Evolutionary conservation across 2,113 vertebrate species (phyloP).

Genomic region (Burhinus bistriatus): DNA sequence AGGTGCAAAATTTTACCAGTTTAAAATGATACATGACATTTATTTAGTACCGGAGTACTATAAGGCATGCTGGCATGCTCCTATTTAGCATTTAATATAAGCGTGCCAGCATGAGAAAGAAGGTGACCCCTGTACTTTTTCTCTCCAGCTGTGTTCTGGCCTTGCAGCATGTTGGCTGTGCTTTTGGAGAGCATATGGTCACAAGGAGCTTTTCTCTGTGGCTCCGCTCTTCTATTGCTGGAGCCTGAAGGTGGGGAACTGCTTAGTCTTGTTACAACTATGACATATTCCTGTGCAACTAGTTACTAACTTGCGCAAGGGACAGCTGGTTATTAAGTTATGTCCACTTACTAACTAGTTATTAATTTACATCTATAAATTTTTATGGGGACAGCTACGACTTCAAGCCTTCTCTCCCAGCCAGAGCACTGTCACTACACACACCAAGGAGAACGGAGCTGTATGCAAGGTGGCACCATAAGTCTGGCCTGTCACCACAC

Average conservation of each 20-base stretch:
- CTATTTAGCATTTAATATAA: background rate
- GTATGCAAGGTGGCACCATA: no score
- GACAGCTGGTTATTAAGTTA: background rate
- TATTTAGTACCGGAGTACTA: background rate
- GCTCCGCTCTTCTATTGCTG: background rate
- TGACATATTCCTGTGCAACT: background rate
- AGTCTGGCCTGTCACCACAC: background rate
- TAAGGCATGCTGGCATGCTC: background rate
- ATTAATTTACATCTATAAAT: background rate
- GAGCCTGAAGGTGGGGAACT: background rate
- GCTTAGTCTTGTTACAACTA: background rate
- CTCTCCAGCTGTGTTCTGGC: background rate
- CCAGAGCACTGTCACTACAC: no score
- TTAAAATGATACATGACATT: background rate
- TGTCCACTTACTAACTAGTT: background rate
- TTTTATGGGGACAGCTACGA: background rate
- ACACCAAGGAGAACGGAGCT: background rate
- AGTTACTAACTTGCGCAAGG: background rate
- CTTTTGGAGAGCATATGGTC: background rate
- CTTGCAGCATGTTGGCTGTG: background rate
- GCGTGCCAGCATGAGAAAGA: background rate
- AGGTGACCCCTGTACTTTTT: background rate
- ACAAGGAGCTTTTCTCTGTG: background rate
- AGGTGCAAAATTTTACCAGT: background rate
- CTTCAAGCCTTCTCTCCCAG: background rate